Evolutionary conservation across 2,888 invertebrate species (phyloP), one percentile per base, ranked within the genome.

Genomic region (Tiliacea aurago): DNA sequence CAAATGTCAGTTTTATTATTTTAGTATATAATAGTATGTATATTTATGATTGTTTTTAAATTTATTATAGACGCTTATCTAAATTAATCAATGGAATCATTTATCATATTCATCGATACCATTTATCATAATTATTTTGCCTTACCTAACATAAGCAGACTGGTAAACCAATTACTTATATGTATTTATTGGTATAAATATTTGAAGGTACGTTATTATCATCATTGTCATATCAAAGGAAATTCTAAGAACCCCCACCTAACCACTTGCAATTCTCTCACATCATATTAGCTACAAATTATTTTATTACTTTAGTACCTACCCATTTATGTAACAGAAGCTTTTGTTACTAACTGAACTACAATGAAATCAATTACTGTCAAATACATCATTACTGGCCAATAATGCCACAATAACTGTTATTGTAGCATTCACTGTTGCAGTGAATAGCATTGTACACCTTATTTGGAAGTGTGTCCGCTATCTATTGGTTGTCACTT

Each of bases 401-500:
- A 70, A 86, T 78, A 84, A 84, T 73, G 56, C 69, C 78, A 80
- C 76, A 85, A 81, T 84, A 81, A 73, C 37, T 37, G 37, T 6
- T 4, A 37, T 37, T 37, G 6, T 37, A 4, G 37, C 37, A 37
- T 37, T 37, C 37, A 37, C 37, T 37, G 37, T 37, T 37, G 6
- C 72, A 79, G 67, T 70, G 75, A 84, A 80, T 77, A 75, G 72
- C 67, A 83, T 83, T 84, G 80, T 84, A 49, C 10, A 45, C 73
- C 37, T 51, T 51, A 75, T 81, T 83, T 76, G 73, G 73, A 76
- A 77, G 82, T 83, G 83, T 80, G 80, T 77, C 79, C 77, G 84
- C 85, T 87, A 91, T 28, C 37, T 37, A 5, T 93, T 92, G 90
- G 92, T 73, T 74, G 85, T 84, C 84, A 83, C 87, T 86, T 85